Base-by-base conservation (phyloP, 2,797 vertebrate genomes). In the Artibeus lituratus region DNA sequence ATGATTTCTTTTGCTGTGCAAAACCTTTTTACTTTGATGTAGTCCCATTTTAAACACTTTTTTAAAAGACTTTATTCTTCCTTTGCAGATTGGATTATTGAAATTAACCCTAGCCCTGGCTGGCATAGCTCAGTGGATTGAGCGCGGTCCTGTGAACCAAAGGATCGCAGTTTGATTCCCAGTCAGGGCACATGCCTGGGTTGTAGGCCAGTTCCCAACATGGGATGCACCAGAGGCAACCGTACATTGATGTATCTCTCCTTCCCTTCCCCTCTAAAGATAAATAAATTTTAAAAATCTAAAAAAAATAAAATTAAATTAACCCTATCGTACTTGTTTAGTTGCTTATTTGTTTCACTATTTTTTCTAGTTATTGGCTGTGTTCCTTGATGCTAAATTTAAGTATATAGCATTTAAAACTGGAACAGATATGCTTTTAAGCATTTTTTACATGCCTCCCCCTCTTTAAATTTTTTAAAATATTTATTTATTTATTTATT, bases 311-410 rank as follows among this genome's bases (percentile, higher is more conserved):
- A 42, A 42, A 42, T 93, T 76, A 77, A 92, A 92, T 81, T 77
- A 59, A 14, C 29, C 15, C 26, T 51, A 29, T 37, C 14, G 0
- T 80, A 7, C 65, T 93, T n/a, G 11, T 29, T 21, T 35, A 35
- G 11, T 91, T 93, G 37, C 21, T 85, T 15, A 42, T 76, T 93
- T 3, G 11, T 82, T 94, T 67, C 19, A 51, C 55, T 89, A n/a
- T 77, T 92, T 51, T 42, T 97, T 88, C 42, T 96, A 70, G 26
- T 77, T 62, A 19, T 39, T 95, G 78, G 19, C 70, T 74, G 1
- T 92, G 44, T 92, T 95, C 32, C 35, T 91, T 96, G 21, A 74
- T 76, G 32, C 22, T 85, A 57, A 87, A 53, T 90, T 96, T 62
- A 94, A 42, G 39, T 74, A 57, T 37, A 53, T 5, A 57, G 10